Base-by-base conservation (phyloP, 2,113 vertebrate genomes). In the Amblyornis subalaris region DNA sequence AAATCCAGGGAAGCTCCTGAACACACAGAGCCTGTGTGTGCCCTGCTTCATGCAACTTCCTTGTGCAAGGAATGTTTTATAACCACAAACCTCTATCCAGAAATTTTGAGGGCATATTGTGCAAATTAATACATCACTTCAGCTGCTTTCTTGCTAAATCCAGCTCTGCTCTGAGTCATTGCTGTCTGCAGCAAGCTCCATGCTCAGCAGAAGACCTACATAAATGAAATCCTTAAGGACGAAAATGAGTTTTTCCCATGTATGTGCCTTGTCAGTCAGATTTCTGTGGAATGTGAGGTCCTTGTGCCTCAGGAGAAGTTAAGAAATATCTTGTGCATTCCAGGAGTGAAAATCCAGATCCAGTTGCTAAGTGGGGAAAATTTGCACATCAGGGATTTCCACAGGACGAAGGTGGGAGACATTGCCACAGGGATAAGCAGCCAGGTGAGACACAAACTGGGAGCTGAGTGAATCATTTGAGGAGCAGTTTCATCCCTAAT, bases 351-450 rank as follows among this genome's bases (percentile, higher is more conserved):
- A 74, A 98, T 99, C 76, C 98, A 98, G 91, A 99, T 99, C 94
- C 97, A 98, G 96, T 97, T 98, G 94, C 98, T 99, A 73, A 98
- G 98, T 44, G 98, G 98, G 9, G 98, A 97, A 70, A 98, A 97
- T 79, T 95, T 99, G 78, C 97, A 97, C 67, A 99, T 99, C 97
- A 98, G 99, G 80, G 99, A 99, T 95, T 98, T 98, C 58, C 98
- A 98, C 35, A 98, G 98, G 47, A 99, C 98, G 60, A 99, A 98
- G 82, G 98, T 99, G 95, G 99, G 99, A 89, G 99, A 99, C 96
- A 98, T 99, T 7, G 99, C 99, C 42, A 99, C 98, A 0, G 99
- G 99, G 90, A 99, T 99, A 97, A 99, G 99, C 88, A 98, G 99
- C 96, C 99, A 99, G 99, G 99, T 99, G 94, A 97, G 98, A 36